Conservation (phyloP, 92 coral and sea anemone species). For the Porites evermanni region DNA sequence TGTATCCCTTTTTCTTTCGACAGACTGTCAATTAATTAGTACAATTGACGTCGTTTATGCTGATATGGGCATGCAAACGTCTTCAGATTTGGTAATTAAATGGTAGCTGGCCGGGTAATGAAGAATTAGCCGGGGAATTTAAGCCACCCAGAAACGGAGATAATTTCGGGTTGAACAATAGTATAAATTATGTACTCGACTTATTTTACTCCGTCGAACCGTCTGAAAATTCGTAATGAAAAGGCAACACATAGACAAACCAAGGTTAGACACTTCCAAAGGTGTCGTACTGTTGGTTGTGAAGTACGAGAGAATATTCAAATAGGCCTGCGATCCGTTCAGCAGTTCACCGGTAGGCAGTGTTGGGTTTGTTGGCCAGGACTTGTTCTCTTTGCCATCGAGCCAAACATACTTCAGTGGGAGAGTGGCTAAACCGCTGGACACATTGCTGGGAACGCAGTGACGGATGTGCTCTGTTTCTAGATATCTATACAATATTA, state of each 20-base stretch:
- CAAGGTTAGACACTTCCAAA: conserved; percentile 58
- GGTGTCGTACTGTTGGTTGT: conserved; percentile 75
- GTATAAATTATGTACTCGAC: no score
- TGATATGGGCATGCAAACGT: no score
- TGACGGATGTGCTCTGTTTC: conserved; percentile 71
- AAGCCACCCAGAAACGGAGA: no score
- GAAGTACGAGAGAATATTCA: conserved; percentile 63
- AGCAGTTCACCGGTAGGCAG: conserved; percentile 64
- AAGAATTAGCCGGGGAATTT: no score
- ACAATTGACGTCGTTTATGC: no score
- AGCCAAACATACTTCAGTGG: conserved; percentile 77
- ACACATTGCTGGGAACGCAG: conserved; percentile 79
- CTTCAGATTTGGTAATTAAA: no score
- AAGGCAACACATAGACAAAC: neutral
- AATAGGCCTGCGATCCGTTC: conserved; percentile 56
- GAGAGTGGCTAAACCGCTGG: conserved; percentile 76
- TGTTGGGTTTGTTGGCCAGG: conserved; percentile 64
- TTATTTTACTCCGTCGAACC: no score
- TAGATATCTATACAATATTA: conserved; percentile 51
- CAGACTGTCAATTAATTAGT: no score
- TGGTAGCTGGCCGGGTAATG: no score
- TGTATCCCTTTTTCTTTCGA: no score
- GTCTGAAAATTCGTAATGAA: no score
- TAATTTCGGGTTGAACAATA: no score
- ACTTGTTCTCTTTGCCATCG: conserved; percentile 60